Percentiles rank a stretch among this genome's conserved stretches.
Evolutionary conservation across 2,797 vertebrate genomes (phyloP).

Genomic region (Valencia hispanica): DNA sequence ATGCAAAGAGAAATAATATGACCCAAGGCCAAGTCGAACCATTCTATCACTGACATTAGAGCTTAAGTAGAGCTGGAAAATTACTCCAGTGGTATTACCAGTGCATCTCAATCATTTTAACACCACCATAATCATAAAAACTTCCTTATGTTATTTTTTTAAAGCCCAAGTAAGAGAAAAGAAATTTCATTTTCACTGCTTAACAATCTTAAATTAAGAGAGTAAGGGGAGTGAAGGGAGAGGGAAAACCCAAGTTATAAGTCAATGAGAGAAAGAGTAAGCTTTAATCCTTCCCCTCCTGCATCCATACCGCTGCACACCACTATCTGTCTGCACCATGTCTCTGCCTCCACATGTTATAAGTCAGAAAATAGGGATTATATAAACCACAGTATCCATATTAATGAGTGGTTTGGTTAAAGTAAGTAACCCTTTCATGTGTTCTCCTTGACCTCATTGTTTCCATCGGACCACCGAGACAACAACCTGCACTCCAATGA

Average conservation of each 20-base stretch:
- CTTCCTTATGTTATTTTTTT: conserved; percentile 78
- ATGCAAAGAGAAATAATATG: conserved; percentile 69
- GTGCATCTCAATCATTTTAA: conserved; percentile 81
- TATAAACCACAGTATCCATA: conserved; percentile 73
- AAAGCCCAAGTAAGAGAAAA: conserved; percentile 66
- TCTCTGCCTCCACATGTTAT: conserved; percentile 46
- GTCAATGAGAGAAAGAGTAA: conserved; percentile 46
- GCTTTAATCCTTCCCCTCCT: conserved; percentile 22
- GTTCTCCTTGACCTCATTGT: conserved; percentile 22
- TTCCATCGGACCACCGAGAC: conserved; percentile 18
- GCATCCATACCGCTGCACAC: conserved; percentile 28
- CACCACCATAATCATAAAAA: conserved; percentile 75
- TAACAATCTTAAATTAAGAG: conserved; percentile 67
- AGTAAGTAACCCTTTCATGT: conserved; percentile 38
- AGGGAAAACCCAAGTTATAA: conserved; percentile 60
- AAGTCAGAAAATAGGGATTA: conserved; percentile 55
- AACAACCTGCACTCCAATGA: conserved; percentile 15
- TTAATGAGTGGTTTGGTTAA: conserved; percentile 59
- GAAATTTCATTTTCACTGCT: conserved; percentile 73
- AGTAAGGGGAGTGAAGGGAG: conserved; percentile 43
- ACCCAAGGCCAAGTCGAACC: conserved; percentile 63
- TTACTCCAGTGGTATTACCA: conserved; percentile 76
- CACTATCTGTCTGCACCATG: conserved; percentile 37
- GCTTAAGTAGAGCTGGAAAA: conserved; percentile 75
- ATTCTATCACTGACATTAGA: conserved; percentile 75